These are phyloP conservation scores for Cheirogaleus medius DNA, from an alignment of 2,113 vertebrate species.

Conservation along the genomic window DNA sequence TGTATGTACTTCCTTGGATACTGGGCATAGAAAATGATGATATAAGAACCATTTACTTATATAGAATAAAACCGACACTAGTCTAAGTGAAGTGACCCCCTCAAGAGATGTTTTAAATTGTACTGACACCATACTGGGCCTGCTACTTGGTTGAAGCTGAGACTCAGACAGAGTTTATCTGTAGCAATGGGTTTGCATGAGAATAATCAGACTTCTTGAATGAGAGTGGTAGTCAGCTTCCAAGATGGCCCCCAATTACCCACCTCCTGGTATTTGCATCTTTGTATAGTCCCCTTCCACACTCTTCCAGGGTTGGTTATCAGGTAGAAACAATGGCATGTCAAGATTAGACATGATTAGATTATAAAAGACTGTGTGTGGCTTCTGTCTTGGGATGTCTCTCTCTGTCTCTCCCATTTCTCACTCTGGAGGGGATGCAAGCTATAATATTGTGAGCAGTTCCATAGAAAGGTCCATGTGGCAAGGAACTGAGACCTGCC, in stretches of 20 bases:
- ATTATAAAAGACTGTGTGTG: not conserved
- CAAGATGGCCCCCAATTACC: not conserved
- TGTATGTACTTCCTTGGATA: not conserved
- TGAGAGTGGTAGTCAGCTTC: not conserved
- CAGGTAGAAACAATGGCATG: not conserved
- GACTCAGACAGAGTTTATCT: not conserved
- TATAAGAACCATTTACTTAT: not conserved
- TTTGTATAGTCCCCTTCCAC: not conserved
- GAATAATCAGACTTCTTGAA: not conserved
- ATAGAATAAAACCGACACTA: not conserved
- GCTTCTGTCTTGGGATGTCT: not conserved
- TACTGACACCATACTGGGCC: not conserved
- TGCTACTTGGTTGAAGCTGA: not conserved
- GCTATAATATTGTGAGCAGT: not conserved
- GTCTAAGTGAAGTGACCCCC: not conserved
- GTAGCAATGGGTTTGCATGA: not conserved
- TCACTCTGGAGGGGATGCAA: not conserved
- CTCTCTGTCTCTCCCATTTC: not conserved
- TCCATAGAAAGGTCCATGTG: not conserved
- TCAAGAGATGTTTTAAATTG: not conserved
- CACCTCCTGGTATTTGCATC: not conserved
- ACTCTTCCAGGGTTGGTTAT: not conserved
- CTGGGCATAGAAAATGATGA: not conserved
- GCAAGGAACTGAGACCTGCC: not conserved
- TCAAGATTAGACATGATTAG: not conserved